phyloP scores from a whole-genome alignment of 2,797 vertebrate genomes.

The Myotis findleyi region DNA sequence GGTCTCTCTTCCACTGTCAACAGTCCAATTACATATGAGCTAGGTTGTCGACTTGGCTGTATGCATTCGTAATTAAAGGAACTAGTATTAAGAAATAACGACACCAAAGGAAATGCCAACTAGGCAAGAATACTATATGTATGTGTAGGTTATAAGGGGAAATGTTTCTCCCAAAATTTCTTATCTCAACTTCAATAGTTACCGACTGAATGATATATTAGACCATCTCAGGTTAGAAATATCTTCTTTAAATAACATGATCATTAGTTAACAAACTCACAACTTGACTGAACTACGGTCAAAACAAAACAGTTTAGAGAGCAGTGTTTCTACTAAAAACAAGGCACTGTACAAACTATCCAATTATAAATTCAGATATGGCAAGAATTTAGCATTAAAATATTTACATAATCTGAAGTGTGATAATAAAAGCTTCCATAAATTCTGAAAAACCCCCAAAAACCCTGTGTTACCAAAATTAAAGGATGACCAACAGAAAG shows the following conservation, averaged over 20 bases:
- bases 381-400: slow-evolving; percentile 26
- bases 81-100: slow-evolving; percentile 84
- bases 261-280: slow-evolving; percentile 82
- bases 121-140: slow-evolving; percentile 83
- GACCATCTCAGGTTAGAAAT: slow-evolving; percentile 82
- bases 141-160: slow-evolving; percentile 77
- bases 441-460: not conserved
- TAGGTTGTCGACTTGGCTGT: slow-evolving; percentile 76
- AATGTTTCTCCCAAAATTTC: slow-evolving; percentile 80
- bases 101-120: slow-evolving; percentile 82
- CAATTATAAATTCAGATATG: slow-evolving; percentile 47
- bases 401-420: not conserved
- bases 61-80: slow-evolving; percentile 80
- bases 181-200: slow-evolving; percentile 84
- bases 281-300: slow-evolving; percentile 82
- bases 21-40: slow-evolving; percentile 80
- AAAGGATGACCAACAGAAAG: not conserved
- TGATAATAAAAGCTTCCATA: not conserved
- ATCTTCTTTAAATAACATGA: slow-evolving; percentile 81
- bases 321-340: not conserved
- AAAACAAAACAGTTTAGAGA: not conserved
- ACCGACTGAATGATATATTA: slow-evolving; percentile 85
- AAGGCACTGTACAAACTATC: not conserved
- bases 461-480: slow-evolving; percentile 5
- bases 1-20: slow-evolving; percentile 75